Base-by-base conservation (phyloP, 2,113 vertebrate species). In the Suncus etruscus region DNA sequence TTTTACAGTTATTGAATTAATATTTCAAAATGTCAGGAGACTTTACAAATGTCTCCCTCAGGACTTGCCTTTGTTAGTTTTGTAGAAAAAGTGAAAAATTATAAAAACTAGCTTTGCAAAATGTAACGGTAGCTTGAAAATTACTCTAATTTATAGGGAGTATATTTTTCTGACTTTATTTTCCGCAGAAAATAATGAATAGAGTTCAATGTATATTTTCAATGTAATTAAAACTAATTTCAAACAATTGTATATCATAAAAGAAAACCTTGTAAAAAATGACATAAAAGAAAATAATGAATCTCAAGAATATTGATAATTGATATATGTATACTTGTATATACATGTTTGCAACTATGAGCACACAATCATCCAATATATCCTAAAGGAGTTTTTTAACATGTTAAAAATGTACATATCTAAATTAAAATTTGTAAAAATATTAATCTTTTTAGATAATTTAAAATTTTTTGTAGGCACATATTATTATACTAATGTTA, bases 211-310 rank as follows among this genome's bases (percentile, higher is more conserved):
- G 58, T 8, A 16, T 61, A 61, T 61, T 61, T 61, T 61, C 58
- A 61, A 61, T 61, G 58, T 20, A 61, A 20, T 48, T 68, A 66
- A 78, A 86, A 82, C 51, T 63, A 79, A 14, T 91, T 84, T 25
- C n/a, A 78, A 90, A 63, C 75, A 72, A 77, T 83, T 32, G 70
- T 58, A 72, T 31, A 70, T 45, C 66, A 86, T 61, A 63, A 80
- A 61, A 68, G 9, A 15, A 24, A 47, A 24, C 29, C 27, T 12
- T 76, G 10, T 74, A n/a, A 39, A 39, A 39, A 39, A 39, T 39
- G 39, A 39, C 39, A 39, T 39, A 39, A 5, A n/a, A n/a, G 68
- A 83, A 69, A 45, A 48, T 4, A 25, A 0, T 73, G n/a, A 48
- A 1, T 48, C 39, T 79, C 3, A 39, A 25, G 9, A 63, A 73